These are phyloP conservation scores for Andrena cerasifolii DNA, from an alignment of 1,140 invertebrate species.

Conservation along the genomic window DNA sequence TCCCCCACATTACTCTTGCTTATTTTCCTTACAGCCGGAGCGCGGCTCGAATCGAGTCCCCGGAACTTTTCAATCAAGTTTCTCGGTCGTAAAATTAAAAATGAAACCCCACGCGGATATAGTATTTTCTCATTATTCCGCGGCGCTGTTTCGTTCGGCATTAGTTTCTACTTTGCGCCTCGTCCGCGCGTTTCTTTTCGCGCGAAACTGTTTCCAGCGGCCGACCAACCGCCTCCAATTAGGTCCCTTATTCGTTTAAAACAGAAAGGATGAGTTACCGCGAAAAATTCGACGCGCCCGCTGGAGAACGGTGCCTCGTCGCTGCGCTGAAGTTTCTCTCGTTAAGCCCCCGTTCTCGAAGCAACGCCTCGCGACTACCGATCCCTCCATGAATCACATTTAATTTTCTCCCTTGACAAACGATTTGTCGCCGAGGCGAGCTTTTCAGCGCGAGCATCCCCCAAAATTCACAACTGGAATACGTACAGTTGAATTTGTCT, in stretches of 20 bases:
- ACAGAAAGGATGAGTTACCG: neutral
- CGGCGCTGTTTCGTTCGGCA: slow-evolving; percentile 14
- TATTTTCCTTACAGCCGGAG: slow-evolving; percentile 8
- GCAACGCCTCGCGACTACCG: neutral
- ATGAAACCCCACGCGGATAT: slow-evolving; percentile 29
- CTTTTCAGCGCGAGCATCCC: no score
- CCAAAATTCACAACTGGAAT: no score
- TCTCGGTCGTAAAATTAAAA: slow-evolving; percentile 50
- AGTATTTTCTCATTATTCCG: slow-evolving; percentile 50
- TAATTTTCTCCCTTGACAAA: no score
- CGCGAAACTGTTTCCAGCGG: slow-evolving; percentile 35
- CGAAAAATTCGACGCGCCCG: neutral
- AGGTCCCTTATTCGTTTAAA: neutral
- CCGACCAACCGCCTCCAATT: neutral
- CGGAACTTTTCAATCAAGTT: slow-evolving; percentile 33
- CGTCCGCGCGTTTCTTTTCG: neutral
- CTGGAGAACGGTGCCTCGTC: neutral
- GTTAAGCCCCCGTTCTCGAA: neutral
- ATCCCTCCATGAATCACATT: neutral
- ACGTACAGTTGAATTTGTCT: neutral
- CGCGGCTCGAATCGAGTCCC: neutral
- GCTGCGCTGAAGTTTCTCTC: neutral
- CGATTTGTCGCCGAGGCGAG: no score
- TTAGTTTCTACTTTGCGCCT: slow-evolving; percentile 23
- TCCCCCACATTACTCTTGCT: slow-evolving; percentile 28